These are phyloP conservation scores for Alitta virens DNA, from an alignment of 2,888 invertebrate species.

Conservation along the genomic window DNA sequence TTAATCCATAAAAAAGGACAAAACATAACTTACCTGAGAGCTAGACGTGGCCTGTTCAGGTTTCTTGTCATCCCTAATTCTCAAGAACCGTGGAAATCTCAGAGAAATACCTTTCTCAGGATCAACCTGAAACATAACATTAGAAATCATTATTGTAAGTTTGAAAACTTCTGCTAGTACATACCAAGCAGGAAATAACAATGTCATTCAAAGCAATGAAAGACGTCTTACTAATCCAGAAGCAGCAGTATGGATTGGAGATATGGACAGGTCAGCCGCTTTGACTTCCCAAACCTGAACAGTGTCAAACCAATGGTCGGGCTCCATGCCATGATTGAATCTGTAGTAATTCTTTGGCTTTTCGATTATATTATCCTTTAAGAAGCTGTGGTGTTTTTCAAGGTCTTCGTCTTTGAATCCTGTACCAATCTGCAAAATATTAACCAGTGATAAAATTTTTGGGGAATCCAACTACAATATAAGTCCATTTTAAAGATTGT, in stretches of 20 bases:
- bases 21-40: slow-evolving; percentile 68
- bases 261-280: slow-evolving; percentile 94
- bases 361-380: slow-evolving; percentile 74
- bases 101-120: slow-evolving; percentile 89
- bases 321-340: slow-evolving; percentile 67
- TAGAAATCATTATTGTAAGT: too few species aligned
- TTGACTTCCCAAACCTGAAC: slow-evolving; percentile 93
- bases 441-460: too few species aligned
- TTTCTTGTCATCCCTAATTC: slow-evolving; percentile 86
- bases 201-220: too few species aligned
- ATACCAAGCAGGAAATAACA: too few species aligned
- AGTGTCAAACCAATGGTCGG: slow-evolving; percentile 62
- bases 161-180: too few species aligned
- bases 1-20: too few species aligned
- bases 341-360: slow-evolving; percentile 68
- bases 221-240: slow-evolving; percentile 71
- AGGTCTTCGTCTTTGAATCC: slow-evolving; percentile 93
- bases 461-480: too few species aligned
- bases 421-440: slow-evolving; percentile 78
- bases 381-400: slow-evolving; percentile 70
- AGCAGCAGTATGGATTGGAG: slow-evolving; percentile 89
- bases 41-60: slow-evolving; percentile 90
- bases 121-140: slow-evolving; percentile 66
- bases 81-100: slow-evolving; percentile 89
- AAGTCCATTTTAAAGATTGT: too few species aligned